Percentiles rank a stretch among this genome's conserved stretches.
These are phyloP conservation scores for Bembecia ichneumoniformis DNA, from an alignment of 2,888 invertebrate genomes.

Conservation along the genomic window DNA sequence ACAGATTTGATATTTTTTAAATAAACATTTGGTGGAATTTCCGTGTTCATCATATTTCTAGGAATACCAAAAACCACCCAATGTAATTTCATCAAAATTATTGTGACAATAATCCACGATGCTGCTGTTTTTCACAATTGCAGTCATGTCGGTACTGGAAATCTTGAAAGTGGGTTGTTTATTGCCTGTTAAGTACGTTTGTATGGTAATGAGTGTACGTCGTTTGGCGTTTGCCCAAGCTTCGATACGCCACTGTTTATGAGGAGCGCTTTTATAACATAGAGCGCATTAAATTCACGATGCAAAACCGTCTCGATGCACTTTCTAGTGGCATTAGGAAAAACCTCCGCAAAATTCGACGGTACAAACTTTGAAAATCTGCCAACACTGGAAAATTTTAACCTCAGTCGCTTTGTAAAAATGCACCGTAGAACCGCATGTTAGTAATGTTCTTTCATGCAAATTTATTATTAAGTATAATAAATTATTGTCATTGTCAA, in stretches of 20 bases:
- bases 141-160: neutral
- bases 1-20: too few species aligned
- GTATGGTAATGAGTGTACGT: slow-evolving; percentile 15
- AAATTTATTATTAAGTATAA: too few species aligned
- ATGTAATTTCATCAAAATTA: too few species aligned
- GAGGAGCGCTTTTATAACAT: slow-evolving; percentile 13
- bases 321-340: slow-evolving; percentile 16
- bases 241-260: slow-evolving; percentile 19
- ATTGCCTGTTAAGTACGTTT: neutral
- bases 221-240: slow-evolving; percentile 20
- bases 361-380: slow-evolving; percentile 14
- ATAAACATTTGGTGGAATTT: too few species aligned
- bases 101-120: too few species aligned
- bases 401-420: neutral
- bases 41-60: too few species aligned
- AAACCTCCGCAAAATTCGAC: slow-evolving; percentile 15
- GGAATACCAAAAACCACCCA: too few species aligned
- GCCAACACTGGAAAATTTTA: slow-evolving; percentile 13
- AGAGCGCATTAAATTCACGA: slow-evolving; percentile 13
- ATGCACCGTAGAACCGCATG: too few species aligned
- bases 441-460: too few species aligned
- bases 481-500: too few species aligned
- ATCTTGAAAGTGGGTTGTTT: neutral
- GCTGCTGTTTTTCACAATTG: too few species aligned
- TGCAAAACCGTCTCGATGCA: slow-evolving; percentile 13